Base-by-base conservation (phyloP, 1,140 invertebrate species). In the Temnothorax curvispinosus region DNA sequence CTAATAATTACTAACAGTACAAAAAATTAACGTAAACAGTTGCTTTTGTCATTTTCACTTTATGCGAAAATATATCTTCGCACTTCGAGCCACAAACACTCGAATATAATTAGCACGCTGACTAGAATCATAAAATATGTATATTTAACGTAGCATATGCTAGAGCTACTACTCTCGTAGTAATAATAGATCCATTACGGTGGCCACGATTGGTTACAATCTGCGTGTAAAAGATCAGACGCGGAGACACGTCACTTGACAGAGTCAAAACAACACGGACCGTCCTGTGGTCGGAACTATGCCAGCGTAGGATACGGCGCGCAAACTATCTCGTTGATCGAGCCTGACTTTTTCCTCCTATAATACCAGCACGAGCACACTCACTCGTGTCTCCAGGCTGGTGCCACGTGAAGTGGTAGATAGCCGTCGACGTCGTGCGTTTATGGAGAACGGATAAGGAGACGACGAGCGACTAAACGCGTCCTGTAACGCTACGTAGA, bases 371-470 rank as follows among this genome's bases (percentile, higher is more conserved):
- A 69, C 58, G 72, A 87, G 88, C 54, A 64, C 87, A 88, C 89
- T 90, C 87, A 88, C 89, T 90, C 87, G 89, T 78, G 81, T 64
- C 76, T 74, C 69, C 71, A 85, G 86, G 69, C 82, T 86, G 91
- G 76, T 87, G 90, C 87, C 88, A 78, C 87, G 87, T 91, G 90
- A 90, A 92, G 91, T 91, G 88, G 84, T 88, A 60, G 88, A 92
- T 91, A 90, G 81, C 47, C 78, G 91, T 85, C 89, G 78, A 71
- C 80, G 77, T 77, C 58, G 90, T 35, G 64, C 72, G 78, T 69
- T 88, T 87, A 85, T 67, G 75, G 44, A 84, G 80, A 88, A 90
- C 58, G 86, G 74, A 71, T 58, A 82, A 87, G 62, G 71, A 85
- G 85, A 86, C 75, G 89, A 88, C 62, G 71, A 77, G 85, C 84